Evolutionary conservation across 2,888 invertebrate species (phyloP), one percentile per base, ranked within the genome.

Genomic region (Gastrophysa polygoni): DNA sequence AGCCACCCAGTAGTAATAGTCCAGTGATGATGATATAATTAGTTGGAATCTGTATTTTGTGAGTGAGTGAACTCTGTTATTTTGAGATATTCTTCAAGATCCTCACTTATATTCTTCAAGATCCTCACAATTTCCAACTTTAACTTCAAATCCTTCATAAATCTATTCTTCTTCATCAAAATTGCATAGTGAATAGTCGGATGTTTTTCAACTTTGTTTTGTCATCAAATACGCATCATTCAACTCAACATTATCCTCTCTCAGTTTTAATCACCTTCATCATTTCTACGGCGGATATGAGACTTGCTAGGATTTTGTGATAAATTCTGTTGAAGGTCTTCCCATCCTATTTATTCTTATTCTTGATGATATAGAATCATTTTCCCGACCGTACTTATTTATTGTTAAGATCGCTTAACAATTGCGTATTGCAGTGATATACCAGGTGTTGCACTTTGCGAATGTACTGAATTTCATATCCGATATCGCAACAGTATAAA

Each of bases 341-440:
- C 14, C 6, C 14, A 2, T n/a, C 2, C 38, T 38, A 38, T 38
- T 38, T 38, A 38, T 38, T 38, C 11, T 2, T 2, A 44, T 5
- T 46, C 11, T 10, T 46, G 46, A 46, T 14, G 11, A 11, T n/a
- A 14, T n/a, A 38, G 3, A 6, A 38, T 4, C 38, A 11, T 3
- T 38, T 14, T 14, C 3, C 14, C 38, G 38, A n/a, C 6, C 14
- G 11, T 38, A 38, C 38, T 38, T 38, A 38, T 38, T 38, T 56
- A 56, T 47, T 55, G 43, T 20, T 24, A 14, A 28, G 24, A 6
- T 60, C 56, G 46, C 34, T 61, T 62, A 64, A 63, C 69, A 68
- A 75, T 76, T 77, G 76, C 75, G 71, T 77, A 77, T 77, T 70
- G 38, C 57, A 70, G 62, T 68, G 57, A 77, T 77, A 77, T 77